Conservation (phyloP, 1,140 invertebrate genomes). For the Neoseiulus cucumeris region DNA sequence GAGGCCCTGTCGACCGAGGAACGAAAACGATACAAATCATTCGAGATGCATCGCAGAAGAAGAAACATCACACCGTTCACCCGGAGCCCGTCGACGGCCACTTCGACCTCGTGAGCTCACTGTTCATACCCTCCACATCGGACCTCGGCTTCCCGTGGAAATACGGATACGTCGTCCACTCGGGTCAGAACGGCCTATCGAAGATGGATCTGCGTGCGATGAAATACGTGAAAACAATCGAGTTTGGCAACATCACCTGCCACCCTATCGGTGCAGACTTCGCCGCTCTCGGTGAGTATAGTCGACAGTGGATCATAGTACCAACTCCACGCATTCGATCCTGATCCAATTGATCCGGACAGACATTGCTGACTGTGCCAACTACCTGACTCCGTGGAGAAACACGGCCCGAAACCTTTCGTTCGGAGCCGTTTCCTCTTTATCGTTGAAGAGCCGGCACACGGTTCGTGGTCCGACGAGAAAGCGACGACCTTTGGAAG, state of each 20-base stretch:
- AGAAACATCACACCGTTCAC: conserved; percentile 53
- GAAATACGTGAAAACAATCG: conserved; percentile 49
- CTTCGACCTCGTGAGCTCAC: conserved; percentile 46
- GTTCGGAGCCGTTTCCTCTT: neutral
- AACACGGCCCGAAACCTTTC: too few relatives aligned
- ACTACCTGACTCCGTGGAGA: too few relatives aligned
- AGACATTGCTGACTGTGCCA: too few relatives aligned
- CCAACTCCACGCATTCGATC: too few relatives aligned
- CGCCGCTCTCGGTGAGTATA: conserved; percentile 46
- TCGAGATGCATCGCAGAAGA: conserved; percentile 47
- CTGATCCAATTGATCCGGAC: too few relatives aligned
- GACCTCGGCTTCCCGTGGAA: conserved; percentile 43
- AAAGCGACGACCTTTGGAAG: too few relatives aligned
- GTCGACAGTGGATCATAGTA: too few relatives aligned
- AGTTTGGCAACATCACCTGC: conserved; percentile 51
- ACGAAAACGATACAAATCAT: conserved; percentile 52
- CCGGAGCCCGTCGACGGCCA: conserved; percentile 56
- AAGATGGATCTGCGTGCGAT: conserved; percentile 53
- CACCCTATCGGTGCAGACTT: conserved; percentile 47
- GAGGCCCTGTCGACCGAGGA: conserved; percentile 34
- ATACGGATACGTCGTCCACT: conserved; percentile 55
- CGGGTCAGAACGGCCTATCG: conserved; percentile 48
- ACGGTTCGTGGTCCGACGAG: too few relatives aligned
- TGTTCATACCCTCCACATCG: conserved; percentile 44
- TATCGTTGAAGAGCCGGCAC: too few relatives aligned